phyloP scores from a whole-genome alignment of 2,888 invertebrate genomes.

The Drosophila atripex region DNA sequence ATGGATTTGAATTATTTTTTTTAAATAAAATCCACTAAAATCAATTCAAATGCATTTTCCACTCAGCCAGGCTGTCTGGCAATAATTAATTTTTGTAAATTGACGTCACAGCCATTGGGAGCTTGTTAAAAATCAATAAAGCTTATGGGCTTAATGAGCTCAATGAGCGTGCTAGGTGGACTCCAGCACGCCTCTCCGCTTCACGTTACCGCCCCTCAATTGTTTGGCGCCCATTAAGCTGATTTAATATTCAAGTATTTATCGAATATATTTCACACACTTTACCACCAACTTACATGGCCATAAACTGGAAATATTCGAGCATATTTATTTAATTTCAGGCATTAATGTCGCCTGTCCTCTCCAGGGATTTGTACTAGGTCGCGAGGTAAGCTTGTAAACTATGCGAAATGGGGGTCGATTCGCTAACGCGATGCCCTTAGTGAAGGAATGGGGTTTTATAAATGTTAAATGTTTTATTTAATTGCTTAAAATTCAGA shows the following conservation, averaged over 20 bases:
- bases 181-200: neutral
- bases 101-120: conserved; percentile 24
- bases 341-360: conserved; percentile 19
- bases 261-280: conserved; percentile 27
- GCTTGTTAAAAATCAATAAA: conserved; percentile 61
- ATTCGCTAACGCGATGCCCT: neutral
- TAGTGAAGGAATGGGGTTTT: neutral
- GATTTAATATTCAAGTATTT: conserved; percentile 45
- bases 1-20: conserved; percentile 26
- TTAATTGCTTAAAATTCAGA: neutral
- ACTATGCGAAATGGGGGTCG: neutral
- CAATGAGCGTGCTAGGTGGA: conserved; percentile 31
- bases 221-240: conserved; percentile 33
- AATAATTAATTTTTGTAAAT: conserved; percentile 53
- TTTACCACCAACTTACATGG: conserved; percentile 27
- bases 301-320: conserved; percentile 25
- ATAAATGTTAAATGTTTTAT: neutral
- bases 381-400: conserved; percentile 22
- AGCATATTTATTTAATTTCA: conserved; percentile 39
- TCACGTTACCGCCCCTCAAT: neutral
- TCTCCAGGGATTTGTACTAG: conserved; percentile 24
- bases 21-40: conserved; percentile 38
- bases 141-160: conserved; percentile 54
- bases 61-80: conserved; percentile 15
- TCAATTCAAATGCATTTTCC: conserved; percentile 45